Evolutionary conservation across 2,888 invertebrate genomes (phyloP).

Genomic region (Allophyes oxyacanthae): DNA sequence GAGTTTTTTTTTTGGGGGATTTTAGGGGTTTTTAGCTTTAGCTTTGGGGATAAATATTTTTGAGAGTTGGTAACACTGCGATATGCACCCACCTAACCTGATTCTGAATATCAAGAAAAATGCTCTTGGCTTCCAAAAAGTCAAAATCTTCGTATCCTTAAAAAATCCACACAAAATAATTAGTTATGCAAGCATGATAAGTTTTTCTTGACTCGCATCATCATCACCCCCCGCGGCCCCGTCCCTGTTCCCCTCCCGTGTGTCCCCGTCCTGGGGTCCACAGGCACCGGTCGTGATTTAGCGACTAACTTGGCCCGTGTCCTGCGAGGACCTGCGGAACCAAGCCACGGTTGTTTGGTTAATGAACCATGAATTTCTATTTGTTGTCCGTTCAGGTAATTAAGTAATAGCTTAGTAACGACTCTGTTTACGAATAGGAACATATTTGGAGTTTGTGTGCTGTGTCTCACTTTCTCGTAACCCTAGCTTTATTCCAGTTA

Average conservation of each 20-base stretch:
- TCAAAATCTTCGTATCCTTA: too few species aligned
- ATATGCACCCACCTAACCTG: too few species aligned
- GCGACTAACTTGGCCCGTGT: constrained; percentile 83
- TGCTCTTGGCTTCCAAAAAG: too few species aligned
- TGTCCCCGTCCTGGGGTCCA: constrained; percentile 69
- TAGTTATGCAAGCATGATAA: too few species aligned
- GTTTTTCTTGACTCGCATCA: not conserved
- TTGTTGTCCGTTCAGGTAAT: constrained; percentile 85
- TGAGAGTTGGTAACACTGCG: too few species aligned
- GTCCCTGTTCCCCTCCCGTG: constrained; percentile 51
- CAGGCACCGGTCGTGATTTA: constrained; percentile 83
- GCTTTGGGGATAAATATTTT: too few species aligned
- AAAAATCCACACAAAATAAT: too few species aligned
- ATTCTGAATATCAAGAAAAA: too few species aligned
- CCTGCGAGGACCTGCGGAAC: constrained; percentile 74
- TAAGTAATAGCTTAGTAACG: constrained; percentile 73
- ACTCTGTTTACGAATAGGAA: constrained; percentile 49
- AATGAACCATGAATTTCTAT: constrained; percentile 88
- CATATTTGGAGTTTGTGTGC: constrained; percentile 22
- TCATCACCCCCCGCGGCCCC: constrained; percentile 1
- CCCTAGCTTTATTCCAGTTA: not conserved
- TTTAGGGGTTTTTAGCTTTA: too few species aligned
- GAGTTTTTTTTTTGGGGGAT: too few species aligned
- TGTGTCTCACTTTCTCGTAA: not conserved
- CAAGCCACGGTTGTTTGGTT: constrained; percentile 76